Base-by-base conservation (phyloP, 2,113 vertebrate species). In the Limnothrissa miodon region DNA sequence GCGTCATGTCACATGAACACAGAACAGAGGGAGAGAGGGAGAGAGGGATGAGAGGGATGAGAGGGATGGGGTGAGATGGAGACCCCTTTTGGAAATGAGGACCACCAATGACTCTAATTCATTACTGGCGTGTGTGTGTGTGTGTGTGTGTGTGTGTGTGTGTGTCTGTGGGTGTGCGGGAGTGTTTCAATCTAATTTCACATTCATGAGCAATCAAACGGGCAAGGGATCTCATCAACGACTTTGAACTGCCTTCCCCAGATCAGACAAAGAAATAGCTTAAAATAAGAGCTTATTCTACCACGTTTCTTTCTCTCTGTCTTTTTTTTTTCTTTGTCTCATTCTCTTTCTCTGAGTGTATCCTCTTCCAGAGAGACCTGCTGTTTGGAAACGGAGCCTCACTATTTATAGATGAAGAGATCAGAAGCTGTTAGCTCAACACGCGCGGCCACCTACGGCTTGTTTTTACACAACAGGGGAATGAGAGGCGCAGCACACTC, bases 401-500 rank as follows among this genome's bases (percentile, higher is more conserved):
- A 56, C 51, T 56, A 56, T 56, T 56, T 56, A 56, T 56, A 62
- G 59, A 62, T 62, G 59, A 62, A 62, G n/a, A 62, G 59, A 62
- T 62, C n/a, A 62, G 59, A 62, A 62, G 25, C 59, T 62, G 25
- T 29, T 62, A 56, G 51, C 51, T 56, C 19, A 56, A 56, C 21
- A 56, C 51, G 19, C 4, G 51, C 51, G 6, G 51, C 51, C 51
- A 56, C 51, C 51, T 23, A 56, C 19, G 51, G 51, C 51, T 56
- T 56, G 51, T 56, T 56, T 56, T 56, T 56, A 56, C 51, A 56
- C 51, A 56, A 56, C 51, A 56, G 51, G 51, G 51, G 21, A 56
- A 56, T 56, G 19, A 23, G 21, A 56, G 5, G 51, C 19, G 8
- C 2, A 33, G 79, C 45, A 85, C 84, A 88, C 59, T 17, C 80